Conservation (phyloP, 2,113 vertebrate species). For the Todiramphus chloris region DNA sequence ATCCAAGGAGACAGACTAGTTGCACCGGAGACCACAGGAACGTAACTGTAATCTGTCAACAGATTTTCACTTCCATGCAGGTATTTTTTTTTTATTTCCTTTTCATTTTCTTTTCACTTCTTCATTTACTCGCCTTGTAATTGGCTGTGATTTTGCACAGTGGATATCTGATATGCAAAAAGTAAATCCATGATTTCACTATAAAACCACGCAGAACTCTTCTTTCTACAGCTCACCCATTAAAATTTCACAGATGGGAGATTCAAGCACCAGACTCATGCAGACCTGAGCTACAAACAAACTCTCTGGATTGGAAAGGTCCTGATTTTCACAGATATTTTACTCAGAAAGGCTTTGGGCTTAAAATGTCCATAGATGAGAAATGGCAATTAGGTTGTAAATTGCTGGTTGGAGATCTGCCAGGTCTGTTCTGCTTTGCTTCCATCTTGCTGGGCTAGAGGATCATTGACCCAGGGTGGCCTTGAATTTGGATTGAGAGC, state of each 20-base stretch:
- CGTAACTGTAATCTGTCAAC: background rate
- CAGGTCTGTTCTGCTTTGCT: background rate
- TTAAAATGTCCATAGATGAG: background rate
- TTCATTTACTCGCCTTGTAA: background rate
- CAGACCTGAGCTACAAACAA: conserved; percentile 14
- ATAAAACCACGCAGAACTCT: background rate
- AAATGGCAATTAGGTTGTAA: conserved; percentile 8
- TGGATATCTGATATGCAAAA: conserved; percentile 10
- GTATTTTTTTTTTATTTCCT: background rate
- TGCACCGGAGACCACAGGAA: background rate
- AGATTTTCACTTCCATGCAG: background rate
- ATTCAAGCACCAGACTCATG: background rate
- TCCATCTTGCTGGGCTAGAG: background rate
- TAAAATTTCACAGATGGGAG: conserved; percentile 44
- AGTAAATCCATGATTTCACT: background rate
- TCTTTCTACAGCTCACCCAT: background rate
- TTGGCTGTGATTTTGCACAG: background rate
- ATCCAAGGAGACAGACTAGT: background rate
- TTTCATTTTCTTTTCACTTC: background rate
- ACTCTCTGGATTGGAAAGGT: background rate
- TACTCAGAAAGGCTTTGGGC: background rate
- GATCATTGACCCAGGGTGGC: background rate
- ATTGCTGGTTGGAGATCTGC: background rate
- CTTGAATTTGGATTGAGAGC: background rate
- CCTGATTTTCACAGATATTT: conserved; percentile 1